phyloP scores from a whole-genome alignment of 2,797 vertebrate genomes.

The Tokudaia muenninki region DNA sequence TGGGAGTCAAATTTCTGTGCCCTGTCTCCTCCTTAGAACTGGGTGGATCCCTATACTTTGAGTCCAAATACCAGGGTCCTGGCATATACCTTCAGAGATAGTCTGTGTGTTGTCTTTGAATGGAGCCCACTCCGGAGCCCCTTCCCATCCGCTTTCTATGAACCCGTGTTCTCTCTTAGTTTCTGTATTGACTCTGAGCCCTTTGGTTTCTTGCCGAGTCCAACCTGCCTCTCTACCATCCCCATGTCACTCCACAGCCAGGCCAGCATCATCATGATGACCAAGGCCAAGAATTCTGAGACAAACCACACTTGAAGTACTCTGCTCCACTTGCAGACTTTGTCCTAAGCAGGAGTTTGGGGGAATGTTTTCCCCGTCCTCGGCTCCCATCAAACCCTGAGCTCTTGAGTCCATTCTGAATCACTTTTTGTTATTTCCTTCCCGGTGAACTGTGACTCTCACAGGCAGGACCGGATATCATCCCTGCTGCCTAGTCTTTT shows the following conservation, averaged over 20 bases:
- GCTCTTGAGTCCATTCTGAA: background rate
- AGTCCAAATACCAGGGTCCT: background rate
- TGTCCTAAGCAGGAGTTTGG: background rate
- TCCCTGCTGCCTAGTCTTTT: background rate
- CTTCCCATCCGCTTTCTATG: background rate
- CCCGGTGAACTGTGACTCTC: background rate
- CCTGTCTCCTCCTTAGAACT: too few relatives aligned
- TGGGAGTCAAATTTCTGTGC: background rate
- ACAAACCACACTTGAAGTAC: background rate
- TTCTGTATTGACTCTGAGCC: background rate
- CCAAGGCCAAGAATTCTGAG: background rate
- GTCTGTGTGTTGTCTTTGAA: background rate
- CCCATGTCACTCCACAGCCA: background rate
- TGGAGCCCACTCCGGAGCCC: background rate
- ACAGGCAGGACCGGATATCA: background rate
- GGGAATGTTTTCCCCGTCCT: background rate
- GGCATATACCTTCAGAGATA: background rate
- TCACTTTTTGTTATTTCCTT: rapidly evolving
- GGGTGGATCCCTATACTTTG: background rate
- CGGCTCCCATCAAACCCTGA: background rate
- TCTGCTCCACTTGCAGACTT: background rate
- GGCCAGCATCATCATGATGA: background rate
- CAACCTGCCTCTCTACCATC: background rate
- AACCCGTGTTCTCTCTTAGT: too few relatives aligned
- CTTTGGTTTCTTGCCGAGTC: background rate